Evolutionary conservation across 2,113 vertebrate genomes (phyloP), one percentile per base, ranked within the genome.

Genomic region (Pachycephala philippinensis): DNA sequence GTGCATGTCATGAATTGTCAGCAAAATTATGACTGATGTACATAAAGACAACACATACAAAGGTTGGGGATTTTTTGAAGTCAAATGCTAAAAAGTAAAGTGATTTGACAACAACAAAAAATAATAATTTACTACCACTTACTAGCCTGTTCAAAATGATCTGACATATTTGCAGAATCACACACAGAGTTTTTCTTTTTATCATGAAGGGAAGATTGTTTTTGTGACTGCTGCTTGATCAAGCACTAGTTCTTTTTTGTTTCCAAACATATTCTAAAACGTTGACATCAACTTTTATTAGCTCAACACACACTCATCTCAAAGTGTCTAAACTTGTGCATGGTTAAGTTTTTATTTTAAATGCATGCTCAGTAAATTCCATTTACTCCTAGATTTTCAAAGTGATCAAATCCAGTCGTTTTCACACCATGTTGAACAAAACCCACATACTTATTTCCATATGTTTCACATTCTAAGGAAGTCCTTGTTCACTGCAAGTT

Each of bases 21-120:
- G 94, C 96, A 97, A 97, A 98, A 98, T 97, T 96, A 98, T 97
- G 98, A 98, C 96, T 96, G 98, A 98, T 97, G 97, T 89, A 95
- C 68, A 82, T 87, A 95, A 81, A 94, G 92, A 91, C 42, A 77
- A 80, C 81, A 93, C 91, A 95, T 83, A 86, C 80, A 82, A 78
- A 95, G 80, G 57, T 12, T 68, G 69, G 78, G 82, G 10, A 17
- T 63, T 93, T 78, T 82, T 94, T 89, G 87, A 95, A 91, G 87
- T 89, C 75, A 96, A 96, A 96, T 95, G 92, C 94, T 93, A 97
- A 97, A 97, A 89, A 97, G 88, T 60, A 94, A 96, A 97, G 95
- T 91, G 75, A 92, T 80, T 96, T 97, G 95, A 97, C 97, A 97
- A 97, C 75, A 92, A 93, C 81, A 92, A 89, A 70, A 95, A 92